Evolutionary conservation across 2,888 invertebrate species (phyloP).

Genomic region (Drosophila sordidula): DNA sequence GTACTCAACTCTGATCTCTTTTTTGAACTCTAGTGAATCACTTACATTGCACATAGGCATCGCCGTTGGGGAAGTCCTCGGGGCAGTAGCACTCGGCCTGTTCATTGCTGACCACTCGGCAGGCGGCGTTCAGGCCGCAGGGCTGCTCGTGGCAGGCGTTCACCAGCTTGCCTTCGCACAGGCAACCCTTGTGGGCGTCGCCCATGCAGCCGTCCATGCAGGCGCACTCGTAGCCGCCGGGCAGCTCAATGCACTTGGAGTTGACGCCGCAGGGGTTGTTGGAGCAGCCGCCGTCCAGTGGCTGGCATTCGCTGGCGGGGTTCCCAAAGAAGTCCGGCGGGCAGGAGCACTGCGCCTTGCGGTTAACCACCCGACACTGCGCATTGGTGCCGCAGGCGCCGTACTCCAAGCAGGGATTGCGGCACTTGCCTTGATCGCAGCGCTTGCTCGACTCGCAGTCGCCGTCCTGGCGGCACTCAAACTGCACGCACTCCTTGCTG

Average conservation of each 20-base stretch:
- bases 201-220: constrained; percentile 93
- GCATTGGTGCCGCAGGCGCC: constrained; percentile 93
- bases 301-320: constrained; percentile 89
- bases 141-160: constrained; percentile 92
- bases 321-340: constrained; percentile 91
- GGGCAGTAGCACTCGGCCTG: constrained; percentile 94
- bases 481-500: constrained; percentile 89
- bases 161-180: constrained; percentile 89
- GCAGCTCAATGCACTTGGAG: constrained; percentile 91
- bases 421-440: constrained; percentile 91
- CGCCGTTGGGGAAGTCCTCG: constrained; percentile 91
- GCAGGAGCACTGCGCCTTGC: constrained; percentile 91
- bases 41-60: constrained; percentile 95
- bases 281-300: constrained; percentile 89
- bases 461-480: constrained; percentile 90
- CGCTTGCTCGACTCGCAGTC: constrained; percentile 92
- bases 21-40: constrained; percentile 56
- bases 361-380: constrained; percentile 92
- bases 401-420: constrained; percentile 92
- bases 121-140: constrained; percentile 93
- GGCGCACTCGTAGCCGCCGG: constrained; percentile 92
- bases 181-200: constrained; percentile 92
- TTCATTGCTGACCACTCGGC: constrained; percentile 88
- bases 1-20: not conserved
- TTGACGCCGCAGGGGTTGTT: constrained; percentile 94